Percentiles rank a stretch among this genome's conserved stretches.
Conservation (phyloP, 1,140 invertebrate genomes). For the Belonocnema kinseyi region DNA sequence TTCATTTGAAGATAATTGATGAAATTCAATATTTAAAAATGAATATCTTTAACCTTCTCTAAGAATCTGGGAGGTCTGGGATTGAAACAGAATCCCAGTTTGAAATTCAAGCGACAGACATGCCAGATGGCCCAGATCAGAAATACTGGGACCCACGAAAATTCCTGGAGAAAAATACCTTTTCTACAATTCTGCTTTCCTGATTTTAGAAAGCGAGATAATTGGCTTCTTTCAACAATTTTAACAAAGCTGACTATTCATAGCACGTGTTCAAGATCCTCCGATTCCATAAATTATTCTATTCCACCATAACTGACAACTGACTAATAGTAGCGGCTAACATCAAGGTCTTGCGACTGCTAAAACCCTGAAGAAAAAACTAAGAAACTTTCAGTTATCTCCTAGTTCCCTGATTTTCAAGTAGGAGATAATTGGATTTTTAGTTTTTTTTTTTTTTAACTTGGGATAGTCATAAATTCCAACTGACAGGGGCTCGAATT, state of each 20-base stretch:
- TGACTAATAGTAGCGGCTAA: too few relatives aligned
- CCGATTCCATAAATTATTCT: constrained; percentile 2
- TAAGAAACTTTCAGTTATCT: not conserved
- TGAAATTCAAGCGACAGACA: constrained; percentile 1
- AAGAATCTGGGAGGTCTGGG: constrained; percentile 25
- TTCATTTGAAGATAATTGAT: too few relatives aligned
- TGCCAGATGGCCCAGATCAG: not conserved
- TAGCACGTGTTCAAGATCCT: not conserved
- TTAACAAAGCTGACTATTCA: constrained; percentile 21
- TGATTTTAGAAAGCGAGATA: constrained; percentile 47
- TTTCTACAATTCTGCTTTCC: constrained; percentile 41
- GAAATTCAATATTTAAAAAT: too few relatives aligned
- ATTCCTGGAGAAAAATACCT: constrained; percentile 45
- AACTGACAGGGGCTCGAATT: too few relatives aligned
- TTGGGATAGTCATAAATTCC: too few relatives aligned
- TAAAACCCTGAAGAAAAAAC: too few relatives aligned
- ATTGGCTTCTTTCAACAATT: constrained; percentile 49
- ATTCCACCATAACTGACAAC: constrained; percentile 27
- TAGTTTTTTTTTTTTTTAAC: too few relatives aligned
- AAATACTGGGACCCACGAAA: constrained; percentile 34
- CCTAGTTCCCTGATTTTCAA: constrained; percentile 37
- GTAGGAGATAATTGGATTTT: constrained; percentile 38
- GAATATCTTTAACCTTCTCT: not conserved
- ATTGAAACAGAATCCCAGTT: too few relatives aligned
- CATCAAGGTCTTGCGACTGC: too few relatives aligned